Percentiles rank a stretch among this genome's conserved stretches.
These are phyloP conservation scores for Theonella swinhoei DNA, from an alignment of 37 sponge, comb jelly and placozoan species.

Conservation along the genomic window DNA sequence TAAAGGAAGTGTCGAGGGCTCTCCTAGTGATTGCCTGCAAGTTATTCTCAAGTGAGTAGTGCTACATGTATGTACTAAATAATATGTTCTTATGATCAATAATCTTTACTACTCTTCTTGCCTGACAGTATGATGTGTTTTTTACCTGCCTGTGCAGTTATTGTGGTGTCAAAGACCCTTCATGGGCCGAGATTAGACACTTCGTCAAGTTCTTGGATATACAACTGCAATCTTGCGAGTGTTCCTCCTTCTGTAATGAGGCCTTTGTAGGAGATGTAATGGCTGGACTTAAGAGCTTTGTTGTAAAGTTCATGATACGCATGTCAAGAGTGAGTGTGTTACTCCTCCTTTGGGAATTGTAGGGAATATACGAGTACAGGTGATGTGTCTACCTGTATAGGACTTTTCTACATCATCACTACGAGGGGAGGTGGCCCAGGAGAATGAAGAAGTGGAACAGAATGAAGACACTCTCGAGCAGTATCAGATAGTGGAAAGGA, in stretches of 20 bases:
- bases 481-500: constrained; percentile 65
- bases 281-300: constrained; percentile 70
- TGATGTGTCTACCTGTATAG: constrained; percentile 8
- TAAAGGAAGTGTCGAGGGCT: constrained; percentile 22
- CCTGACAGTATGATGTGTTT: too few relatives aligned
- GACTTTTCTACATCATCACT: constrained; percentile 84
- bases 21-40: constrained; percentile 33
- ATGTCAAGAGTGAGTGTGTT: constrained; percentile 71
- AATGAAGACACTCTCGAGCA: background rate
- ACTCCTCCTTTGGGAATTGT: background rate
- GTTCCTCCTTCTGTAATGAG: constrained; percentile 61
- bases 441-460: background rate
- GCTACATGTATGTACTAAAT: background rate
- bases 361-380: background rate
- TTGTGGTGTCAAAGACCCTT: constrained; percentile 74
- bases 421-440: constrained; percentile 3
- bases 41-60: constrained; percentile 31
- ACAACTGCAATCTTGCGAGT: constrained; percentile 81
- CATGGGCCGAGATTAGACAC: constrained; percentile 85
- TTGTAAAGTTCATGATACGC: constrained; percentile 85
- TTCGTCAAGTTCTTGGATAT: constrained; percentile 82
- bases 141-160: too few relatives aligned
- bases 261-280: constrained; percentile 46
- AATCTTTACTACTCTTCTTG: too few relatives aligned
- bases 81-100: too few relatives aligned